Evolutionary conservation across 2,113 vertebrate species (phyloP).

Genomic region (Brachionichthys hirsutus): DNA sequence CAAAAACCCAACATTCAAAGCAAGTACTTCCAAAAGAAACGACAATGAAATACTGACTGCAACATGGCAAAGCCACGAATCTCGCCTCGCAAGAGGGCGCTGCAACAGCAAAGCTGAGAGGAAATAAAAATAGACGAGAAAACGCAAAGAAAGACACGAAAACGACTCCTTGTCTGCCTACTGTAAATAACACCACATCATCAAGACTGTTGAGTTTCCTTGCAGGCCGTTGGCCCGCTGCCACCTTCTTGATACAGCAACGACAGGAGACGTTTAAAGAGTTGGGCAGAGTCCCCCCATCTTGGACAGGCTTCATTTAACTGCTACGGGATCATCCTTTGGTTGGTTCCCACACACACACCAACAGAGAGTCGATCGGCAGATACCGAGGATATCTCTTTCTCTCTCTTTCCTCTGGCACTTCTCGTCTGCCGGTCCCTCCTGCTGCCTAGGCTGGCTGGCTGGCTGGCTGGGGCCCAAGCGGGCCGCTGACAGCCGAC

Average conservation of each 20-base stretch:
- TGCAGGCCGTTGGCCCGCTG: constrained; percentile 66
- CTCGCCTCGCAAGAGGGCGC: constrained; percentile 30
- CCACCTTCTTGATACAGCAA: constrained; percentile 64
- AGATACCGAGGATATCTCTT: constrained; percentile 72
- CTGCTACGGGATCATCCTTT: constrained; percentile 78
- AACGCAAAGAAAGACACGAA: constrained; percentile 36
- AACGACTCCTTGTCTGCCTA: constrained; percentile 56
- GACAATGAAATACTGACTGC: no score
- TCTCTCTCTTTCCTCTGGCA: constrained; percentile 70
- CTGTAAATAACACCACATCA: constrained; percentile 76
- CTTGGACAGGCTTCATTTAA: constrained; percentile 80
- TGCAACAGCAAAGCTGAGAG: constrained; percentile 1
- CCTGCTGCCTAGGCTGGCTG: no score
- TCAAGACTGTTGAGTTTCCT: constrained; percentile 78
- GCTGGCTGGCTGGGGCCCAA: constrained; percentile 54
- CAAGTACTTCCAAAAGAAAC: no score
- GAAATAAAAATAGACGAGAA: neutral
- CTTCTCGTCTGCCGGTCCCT: constrained; percentile 69
- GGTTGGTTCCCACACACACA: constrained; percentile 43
- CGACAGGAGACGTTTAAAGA: constrained; percentile 70
- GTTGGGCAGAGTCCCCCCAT: constrained; percentile 62
- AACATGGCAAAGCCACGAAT: constrained; percentile 11
- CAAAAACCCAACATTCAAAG: constrained; percentile 7
- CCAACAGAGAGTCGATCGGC: constrained; percentile 18
- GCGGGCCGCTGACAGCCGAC: constrained; percentile 53